Conservation (phyloP, 2,888 invertebrate genomes). For the Spicauda simplicius region DNA sequence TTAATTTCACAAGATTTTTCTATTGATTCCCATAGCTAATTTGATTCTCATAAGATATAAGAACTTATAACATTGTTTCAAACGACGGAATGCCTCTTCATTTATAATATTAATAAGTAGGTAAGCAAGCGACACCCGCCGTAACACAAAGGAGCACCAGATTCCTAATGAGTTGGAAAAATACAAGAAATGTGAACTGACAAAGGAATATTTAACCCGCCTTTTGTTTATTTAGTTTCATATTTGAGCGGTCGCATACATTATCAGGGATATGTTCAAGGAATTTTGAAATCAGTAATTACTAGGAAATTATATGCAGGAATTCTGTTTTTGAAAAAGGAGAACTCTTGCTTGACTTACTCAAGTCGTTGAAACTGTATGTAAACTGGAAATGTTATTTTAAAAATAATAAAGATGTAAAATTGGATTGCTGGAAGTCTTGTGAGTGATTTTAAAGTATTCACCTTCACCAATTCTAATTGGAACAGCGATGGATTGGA, state of each 20-base stretch:
- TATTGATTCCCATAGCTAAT: no score
- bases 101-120: neutral
- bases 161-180: neutral
- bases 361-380: no score
- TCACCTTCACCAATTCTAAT: no score
- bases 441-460: no score
- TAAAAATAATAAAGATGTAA: no score
- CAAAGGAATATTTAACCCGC: constrained; percentile 22
- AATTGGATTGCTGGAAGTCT: no score
- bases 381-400: no score
- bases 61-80: neutral
- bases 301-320: constrained; percentile 12
- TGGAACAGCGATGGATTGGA: no score
- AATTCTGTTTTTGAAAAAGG: neutral
- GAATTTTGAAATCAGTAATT: constrained; percentile 6
- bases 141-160: constrained; percentile 8
- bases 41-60: neutral
- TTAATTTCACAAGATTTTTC: no score
- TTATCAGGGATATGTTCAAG: neutral
- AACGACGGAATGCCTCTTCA: neutral
- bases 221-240: constrained; percentile 6
- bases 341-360: neutral
- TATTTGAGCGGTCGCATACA: constrained; percentile 5
- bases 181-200: neutral
- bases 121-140: neutral